Conservation (phyloP, 2,797 vertebrate species). For the Platyrinchus mystaceus region DNA sequence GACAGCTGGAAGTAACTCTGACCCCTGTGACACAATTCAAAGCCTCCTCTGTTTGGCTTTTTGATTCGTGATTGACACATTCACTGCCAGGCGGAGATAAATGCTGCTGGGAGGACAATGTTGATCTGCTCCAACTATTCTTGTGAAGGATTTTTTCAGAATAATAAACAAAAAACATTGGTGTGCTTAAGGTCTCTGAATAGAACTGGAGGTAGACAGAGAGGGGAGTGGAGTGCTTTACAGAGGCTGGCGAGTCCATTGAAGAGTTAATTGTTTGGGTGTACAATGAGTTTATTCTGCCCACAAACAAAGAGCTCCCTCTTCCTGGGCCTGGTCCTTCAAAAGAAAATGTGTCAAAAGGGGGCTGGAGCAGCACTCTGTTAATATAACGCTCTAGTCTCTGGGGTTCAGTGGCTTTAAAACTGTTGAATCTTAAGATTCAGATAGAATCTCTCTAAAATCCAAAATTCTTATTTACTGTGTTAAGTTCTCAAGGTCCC, state of each 20-base stretch:
- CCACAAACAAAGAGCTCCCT: conserved; percentile 80
- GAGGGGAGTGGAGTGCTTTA: conserved; percentile 65
- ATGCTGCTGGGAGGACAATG: conserved; percentile 77
- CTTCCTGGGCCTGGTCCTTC: conserved; percentile 76
- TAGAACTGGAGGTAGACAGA: conserved; percentile 73
- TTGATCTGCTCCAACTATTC: conserved; percentile 77
- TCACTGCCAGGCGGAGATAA: conserved; percentile 75
- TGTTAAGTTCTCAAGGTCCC: conserved; percentile 14
- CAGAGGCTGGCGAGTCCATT: conserved; percentile 76
- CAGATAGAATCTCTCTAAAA: conserved; percentile 18
- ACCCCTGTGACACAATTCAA: conserved; percentile 80
- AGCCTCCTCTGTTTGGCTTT: conserved; percentile 83
- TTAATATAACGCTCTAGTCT: conserved; percentile 68
- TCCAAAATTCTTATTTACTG: not conserved
- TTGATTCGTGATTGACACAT: conserved; percentile 85
- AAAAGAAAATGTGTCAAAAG: conserved; percentile 77
- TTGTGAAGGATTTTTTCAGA: conserved; percentile 77
- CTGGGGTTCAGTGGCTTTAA: conserved; percentile 43
- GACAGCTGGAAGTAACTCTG: conserved; percentile 80
- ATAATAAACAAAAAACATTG: conserved; percentile 75
- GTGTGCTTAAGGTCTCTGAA: conserved; percentile 75
- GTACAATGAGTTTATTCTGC: conserved; percentile 86
- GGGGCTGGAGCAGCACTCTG: conserved; percentile 59
- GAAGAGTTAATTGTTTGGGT: conserved; percentile 84
- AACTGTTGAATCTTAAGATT: conserved; percentile 26